Evolutionary conservation across 2,113 vertebrate species (phyloP), one percentile per base, ranked within the genome.

Genomic region (Stictonetta naevosa): DNA sequence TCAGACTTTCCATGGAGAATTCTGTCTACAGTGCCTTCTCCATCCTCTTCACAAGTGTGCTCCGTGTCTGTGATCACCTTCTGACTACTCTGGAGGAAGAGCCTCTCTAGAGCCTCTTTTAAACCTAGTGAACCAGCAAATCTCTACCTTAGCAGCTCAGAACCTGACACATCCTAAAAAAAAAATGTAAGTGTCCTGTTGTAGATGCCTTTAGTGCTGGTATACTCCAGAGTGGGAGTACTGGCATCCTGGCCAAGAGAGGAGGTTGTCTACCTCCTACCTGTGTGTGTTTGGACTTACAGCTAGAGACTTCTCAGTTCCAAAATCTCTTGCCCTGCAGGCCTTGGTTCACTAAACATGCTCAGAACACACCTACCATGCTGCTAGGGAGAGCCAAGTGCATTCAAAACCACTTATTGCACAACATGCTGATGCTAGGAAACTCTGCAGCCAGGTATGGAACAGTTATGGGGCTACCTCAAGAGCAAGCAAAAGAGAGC

Each of bases 281-380:
- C 7, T 42, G 5, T 38, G 13, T 17, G 48, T 74, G 28, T 18
- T 23, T 88, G 5, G 33, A 80, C 63, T 90, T 71, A 74, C 20
- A 44, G 77, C 82, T 33, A 83, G 0, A 83, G 28, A 5, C 14
- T 78, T 59, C 56, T 84, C 1, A 0, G 11, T 67, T 91, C 29
- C 76, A 78, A 86, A 93, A 93, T 88, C 60, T 19, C 29, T 56
- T 75, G 15, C 20, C 36, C 38, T 81, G 59, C 29, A 84, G 76
- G 73, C 3, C 36, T 84, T 59, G 18, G 8, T 48, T 78, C 44
- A 11, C 42, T 46, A 64, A 90, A 48, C 52, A 31, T 53, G 56
- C 56, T 86, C 50, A 91, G 81, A 93, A 78, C 69, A 94, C 38
- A 75, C 38, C 55, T 74, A 83, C 46, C 11, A 14, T 46, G 48